Conservation (phyloP, 2,113 vertebrate species). For the Potamarius usumacintae region DNA sequence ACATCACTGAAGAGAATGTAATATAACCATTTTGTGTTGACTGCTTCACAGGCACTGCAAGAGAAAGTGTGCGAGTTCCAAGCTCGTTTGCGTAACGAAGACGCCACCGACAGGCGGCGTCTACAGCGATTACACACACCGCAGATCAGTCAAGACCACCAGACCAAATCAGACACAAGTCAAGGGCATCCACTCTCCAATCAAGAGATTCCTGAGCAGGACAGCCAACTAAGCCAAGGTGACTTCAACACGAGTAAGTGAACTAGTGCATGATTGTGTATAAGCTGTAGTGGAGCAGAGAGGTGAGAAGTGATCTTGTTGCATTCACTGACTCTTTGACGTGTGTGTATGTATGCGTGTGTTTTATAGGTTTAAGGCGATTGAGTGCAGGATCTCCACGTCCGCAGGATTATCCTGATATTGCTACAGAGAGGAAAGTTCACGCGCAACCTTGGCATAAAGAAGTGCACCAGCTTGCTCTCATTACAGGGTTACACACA, state of each 20-base stretch:
- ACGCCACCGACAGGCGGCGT: slow-evolving; percentile 60
- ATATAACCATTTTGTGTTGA: neutral
- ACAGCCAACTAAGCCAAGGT: slow-evolving; percentile 45
- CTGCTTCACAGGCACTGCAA: slow-evolving; percentile 70
- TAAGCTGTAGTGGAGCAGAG: neutral
- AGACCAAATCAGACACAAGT: slow-evolving; percentile 44
- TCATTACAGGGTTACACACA: slow-evolving; percentile 74
- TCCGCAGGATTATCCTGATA: slow-evolving; percentile 72
- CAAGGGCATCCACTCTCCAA: neutral
- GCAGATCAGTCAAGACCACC: slow-evolving; percentile 49
- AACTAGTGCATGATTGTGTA: neutral
- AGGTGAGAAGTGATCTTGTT: neutral
- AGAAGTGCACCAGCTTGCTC: slow-evolving; percentile 70
- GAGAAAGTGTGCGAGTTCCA: slow-evolving; percentile 73
- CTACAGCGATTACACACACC: slow-evolving; percentile 51
- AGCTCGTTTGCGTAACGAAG: slow-evolving; percentile 71
- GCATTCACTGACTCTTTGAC: neutral
- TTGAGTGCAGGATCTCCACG: slow-evolving; percentile 60
- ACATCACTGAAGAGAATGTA: neutral
- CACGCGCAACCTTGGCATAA: slow-evolving; percentile 67
- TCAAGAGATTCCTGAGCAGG: slow-evolving; percentile 47
- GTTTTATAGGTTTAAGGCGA: slow-evolving; percentile 54
- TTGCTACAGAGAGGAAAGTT: slow-evolving; percentile 72
- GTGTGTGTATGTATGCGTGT: slow-evolving; percentile 23
- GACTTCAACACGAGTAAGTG: slow-evolving; percentile 24